Percentiles rank a stretch among this genome's conserved stretches.
phyloP scores from a whole-genome alignment of 2,888 invertebrate species.

The Lasioglossum lativentre region DNA sequence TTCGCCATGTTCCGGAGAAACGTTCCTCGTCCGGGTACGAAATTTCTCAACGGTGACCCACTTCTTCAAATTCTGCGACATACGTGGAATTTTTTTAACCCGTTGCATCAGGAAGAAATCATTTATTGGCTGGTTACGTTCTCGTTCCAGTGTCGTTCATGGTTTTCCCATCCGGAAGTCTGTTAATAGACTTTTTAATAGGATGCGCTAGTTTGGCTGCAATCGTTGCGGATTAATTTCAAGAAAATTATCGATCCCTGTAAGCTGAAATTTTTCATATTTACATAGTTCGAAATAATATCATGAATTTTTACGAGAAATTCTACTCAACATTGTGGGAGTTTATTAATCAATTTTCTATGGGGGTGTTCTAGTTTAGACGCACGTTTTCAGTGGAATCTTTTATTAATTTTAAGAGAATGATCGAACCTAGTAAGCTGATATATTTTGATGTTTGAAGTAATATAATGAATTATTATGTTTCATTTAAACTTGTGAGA shows the following conservation, averaged over 20 bases:
- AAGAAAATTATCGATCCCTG: not conserved
- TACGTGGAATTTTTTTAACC: not conserved
- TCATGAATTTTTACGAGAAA: not conserved
- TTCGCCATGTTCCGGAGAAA: not conserved
- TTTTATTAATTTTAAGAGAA: not conserved
- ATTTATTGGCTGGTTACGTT: not conserved
- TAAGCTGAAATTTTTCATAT: not conserved
- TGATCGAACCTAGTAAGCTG: not conserved
- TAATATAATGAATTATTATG: no score
- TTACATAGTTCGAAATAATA: not conserved
- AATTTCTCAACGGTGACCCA: slow-evolving; percentile 12
- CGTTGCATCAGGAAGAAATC: slow-evolving; percentile 1
- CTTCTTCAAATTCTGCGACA: not conserved
- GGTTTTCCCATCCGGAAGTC: not conserved
- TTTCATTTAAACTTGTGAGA: no score
- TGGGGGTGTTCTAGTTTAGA: not conserved
- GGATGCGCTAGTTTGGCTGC: not conserved
- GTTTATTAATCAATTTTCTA: not conserved
- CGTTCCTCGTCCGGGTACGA: slow-evolving; percentile 3
- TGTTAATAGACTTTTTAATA: not conserved
- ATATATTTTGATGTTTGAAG: no score
- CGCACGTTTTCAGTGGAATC: not conserved
- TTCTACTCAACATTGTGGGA: not conserved
- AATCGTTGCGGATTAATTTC: not conserved
- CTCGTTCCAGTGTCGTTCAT: not conserved